Base-by-base conservation (phyloP, 2,113 vertebrate species). In the Carettochelys insculpta region DNA sequence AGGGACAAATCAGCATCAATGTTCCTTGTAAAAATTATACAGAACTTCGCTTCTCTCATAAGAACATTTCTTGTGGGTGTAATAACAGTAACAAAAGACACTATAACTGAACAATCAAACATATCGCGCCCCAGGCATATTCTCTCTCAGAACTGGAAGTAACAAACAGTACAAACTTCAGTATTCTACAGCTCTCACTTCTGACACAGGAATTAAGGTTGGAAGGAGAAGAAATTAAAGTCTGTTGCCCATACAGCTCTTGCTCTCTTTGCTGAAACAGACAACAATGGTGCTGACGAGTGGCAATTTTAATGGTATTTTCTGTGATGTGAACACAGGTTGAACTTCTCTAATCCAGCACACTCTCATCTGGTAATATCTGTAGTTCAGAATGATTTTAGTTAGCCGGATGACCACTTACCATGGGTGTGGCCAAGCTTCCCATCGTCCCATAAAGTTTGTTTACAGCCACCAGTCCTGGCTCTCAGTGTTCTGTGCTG, bases 91-190 rank as follows among this genome's bases (percentile, higher is more conserved):
- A 65, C 54, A 82, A 87, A 75, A 75, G 27, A 14, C 45, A 73
- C n/a, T 27, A 14, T 38, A 38, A 38, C 2, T 41, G 47, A 79
- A 1, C 1, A 2, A 43, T 56, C 56, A 85, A 41, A 80, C 48
- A 51, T 78, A 14, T 89, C 80, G 76, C 31, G 61, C 83, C 50
- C n/a, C 31, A 73, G 48, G 10, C 5, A 17, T 34, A 17, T 34
- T 68, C 53, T 81, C n/a, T 85, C 6, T 45, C 8, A 56, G 0
- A 1, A 87, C 24, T 0, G 4, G 83, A 0, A 80, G 11, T 9
- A 89, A 83, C 3, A 2, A n/a, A 91, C 89, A 14, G 2, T 51
- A 84, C 71, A 38, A 76, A 41, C 16, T 56, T 80, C 13, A 19
- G 83, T 31, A 47, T 20, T 68, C 29, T 0, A 20, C 1, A 14